phyloP scores from a whole-genome alignment of 2,888 invertebrate species.

The Mycalesis mineus region DNA sequence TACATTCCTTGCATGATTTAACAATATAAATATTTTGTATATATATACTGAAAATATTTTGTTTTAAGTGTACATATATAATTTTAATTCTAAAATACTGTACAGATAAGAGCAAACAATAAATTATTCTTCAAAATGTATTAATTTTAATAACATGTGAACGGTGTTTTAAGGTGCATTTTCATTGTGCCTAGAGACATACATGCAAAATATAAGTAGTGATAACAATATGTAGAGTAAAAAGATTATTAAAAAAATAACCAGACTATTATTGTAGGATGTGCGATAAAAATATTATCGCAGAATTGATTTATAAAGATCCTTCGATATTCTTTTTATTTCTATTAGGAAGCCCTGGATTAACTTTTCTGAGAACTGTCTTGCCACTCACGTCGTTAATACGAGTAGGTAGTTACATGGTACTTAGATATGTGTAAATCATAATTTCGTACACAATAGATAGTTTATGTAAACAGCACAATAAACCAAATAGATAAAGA shows the following conservation, averaged over 20 bases:
- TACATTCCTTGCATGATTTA: constrained; percentile 14
- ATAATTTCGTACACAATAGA: constrained; percentile 31
- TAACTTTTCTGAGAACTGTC: too few relatives aligned
- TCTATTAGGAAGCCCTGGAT: too few relatives aligned
- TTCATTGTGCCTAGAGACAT: too few relatives aligned
- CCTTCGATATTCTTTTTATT: too few relatives aligned
- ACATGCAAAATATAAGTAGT: too few relatives aligned
- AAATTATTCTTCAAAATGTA: background rate
- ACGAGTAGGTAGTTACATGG: background rate
- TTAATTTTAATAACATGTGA: background rate
- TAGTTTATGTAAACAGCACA: constrained; percentile 61
- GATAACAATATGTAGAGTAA: too few relatives aligned
- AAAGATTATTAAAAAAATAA: too few relatives aligned
- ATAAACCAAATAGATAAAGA: constrained; percentile 65
- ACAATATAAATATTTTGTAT: background rate
- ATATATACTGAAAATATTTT: background rate
- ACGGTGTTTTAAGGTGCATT: too few relatives aligned
- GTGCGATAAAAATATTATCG: too few relatives aligned
- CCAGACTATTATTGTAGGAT: too few relatives aligned
- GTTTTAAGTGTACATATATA: background rate
- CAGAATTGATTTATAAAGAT: too few relatives aligned
- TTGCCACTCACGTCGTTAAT: too few relatives aligned
- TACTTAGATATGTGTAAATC: constrained; percentile 7
- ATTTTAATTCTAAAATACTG: background rate
- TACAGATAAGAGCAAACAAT: background rate